These are phyloP conservation scores for Tetragonula carbonaria DNA, from an alignment of 2,888 invertebrate species.

Conservation along the genomic window DNA sequence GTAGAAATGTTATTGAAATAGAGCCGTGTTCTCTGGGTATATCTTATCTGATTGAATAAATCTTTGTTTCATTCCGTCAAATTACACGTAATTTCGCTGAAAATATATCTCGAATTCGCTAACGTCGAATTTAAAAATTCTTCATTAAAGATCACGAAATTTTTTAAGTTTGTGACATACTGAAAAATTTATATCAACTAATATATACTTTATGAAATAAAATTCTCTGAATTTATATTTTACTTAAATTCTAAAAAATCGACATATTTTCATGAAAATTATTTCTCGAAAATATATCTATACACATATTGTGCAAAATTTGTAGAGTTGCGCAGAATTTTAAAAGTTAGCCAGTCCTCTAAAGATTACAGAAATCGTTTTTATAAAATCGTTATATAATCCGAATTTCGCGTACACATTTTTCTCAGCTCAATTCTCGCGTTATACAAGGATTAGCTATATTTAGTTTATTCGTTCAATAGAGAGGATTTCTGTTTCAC, in stretches of 20 bases:
- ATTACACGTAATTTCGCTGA: background rate
- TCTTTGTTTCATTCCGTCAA: background rate
- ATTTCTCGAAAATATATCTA: too few species aligned
- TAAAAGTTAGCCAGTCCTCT: too few species aligned
- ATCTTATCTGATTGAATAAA: conserved; percentile 5
- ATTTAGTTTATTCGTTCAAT: background rate
- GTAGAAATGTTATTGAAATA: conserved; percentile 56
- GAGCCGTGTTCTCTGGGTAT: background rate
- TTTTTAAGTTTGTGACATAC: background rate
- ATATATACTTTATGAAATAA: too few species aligned
- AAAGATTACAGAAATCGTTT: too few species aligned
- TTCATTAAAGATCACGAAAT: background rate
- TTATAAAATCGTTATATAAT: too few species aligned
- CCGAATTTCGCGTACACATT: background rate
- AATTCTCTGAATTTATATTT: background rate
- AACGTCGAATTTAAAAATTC: background rate
- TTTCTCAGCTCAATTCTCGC: background rate
- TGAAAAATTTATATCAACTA: too few species aligned
- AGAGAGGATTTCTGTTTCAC: background rate
- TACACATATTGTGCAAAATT: too few species aligned
- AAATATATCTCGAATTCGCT: background rate
- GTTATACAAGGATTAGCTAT: background rate
- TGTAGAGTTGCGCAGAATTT: too few species aligned
- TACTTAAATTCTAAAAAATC: background rate
- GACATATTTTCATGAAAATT: too few species aligned